These are phyloP conservation scores for Holothuria leucospilota DNA, from an alignment of 53 echinoderm and acorn worm genomes.

Conservation along the genomic window DNA sequence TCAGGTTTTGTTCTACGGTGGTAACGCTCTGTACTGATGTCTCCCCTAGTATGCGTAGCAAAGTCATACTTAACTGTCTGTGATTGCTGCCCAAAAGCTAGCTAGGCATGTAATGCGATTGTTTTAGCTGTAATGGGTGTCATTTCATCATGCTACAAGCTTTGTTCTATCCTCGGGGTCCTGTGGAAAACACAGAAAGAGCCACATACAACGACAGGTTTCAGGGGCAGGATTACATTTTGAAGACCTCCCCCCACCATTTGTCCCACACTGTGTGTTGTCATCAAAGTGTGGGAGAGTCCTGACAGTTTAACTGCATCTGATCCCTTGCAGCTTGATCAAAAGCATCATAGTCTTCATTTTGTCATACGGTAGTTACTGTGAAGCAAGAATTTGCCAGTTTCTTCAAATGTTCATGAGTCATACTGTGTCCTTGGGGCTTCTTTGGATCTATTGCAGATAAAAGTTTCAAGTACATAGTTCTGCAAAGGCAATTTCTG, in stretches of 20 bases:
- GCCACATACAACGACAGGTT: constrained; percentile 27
- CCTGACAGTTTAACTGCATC: neutral
- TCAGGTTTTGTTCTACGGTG: constrained; percentile 39
- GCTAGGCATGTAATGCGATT: constrained; percentile 46
- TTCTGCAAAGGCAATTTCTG: constrained; percentile 48
- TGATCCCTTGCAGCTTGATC: constrained; percentile 40
- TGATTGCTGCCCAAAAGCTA: constrained; percentile 45
- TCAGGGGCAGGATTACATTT: constrained; percentile 56
- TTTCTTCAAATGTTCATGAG: constrained; percentile 42
- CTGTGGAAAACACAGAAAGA: constrained; percentile 53
- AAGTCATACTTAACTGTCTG: constrained; percentile 50
- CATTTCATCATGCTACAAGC: constrained; percentile 49
- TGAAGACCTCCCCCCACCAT: constrained; percentile 49
- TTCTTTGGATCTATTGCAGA: constrained; percentile 57
- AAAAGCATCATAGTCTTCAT: constrained; percentile 38
- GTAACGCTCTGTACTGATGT: constrained; percentile 49
- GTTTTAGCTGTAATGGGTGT: constrained; percentile 47
- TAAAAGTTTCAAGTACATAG: constrained; percentile 24
- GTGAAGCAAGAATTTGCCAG: constrained; percentile 34
- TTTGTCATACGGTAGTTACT: constrained; percentile 11
- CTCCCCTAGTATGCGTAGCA: constrained; percentile 35
- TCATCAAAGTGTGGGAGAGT: constrained; percentile 35
- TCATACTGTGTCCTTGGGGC: constrained; percentile 51
- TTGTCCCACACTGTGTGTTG: constrained; percentile 46
- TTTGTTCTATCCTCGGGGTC: too few relatives aligned